phyloP scores from a whole-genome alignment of 2,113 vertebrate genomes.

The Campylomormyrus numenius region DNA sequence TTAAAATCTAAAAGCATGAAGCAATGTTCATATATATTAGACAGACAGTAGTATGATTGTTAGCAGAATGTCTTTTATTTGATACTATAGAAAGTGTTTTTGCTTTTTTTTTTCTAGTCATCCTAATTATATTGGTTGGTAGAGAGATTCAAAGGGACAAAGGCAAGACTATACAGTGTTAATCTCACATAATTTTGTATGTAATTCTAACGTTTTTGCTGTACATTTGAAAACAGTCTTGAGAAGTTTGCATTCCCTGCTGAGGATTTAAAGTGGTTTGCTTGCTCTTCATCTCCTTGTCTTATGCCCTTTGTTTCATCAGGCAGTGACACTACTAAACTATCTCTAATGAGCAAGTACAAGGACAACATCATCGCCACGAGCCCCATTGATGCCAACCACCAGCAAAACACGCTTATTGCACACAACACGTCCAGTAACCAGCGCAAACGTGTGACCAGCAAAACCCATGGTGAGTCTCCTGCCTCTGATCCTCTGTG shows the following conservation, averaged over 20 bases:
- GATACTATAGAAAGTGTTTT: background rate
- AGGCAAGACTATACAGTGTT: background rate
- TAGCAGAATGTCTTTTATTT: background rate
- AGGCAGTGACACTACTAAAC: slow-evolving; percentile 90
- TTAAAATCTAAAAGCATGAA: background rate
- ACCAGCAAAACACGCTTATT: slow-evolving; percentile 89
- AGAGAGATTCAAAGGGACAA: background rate
- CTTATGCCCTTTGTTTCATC: slow-evolving; percentile 39
- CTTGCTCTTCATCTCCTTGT: slow-evolving; percentile 16
- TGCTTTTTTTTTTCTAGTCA: background rate
- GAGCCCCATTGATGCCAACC: slow-evolving; percentile 87
- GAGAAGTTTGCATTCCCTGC: background rate
- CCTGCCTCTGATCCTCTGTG: background rate
- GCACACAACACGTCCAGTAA: slow-evolving; percentile 87
- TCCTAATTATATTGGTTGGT: background rate
- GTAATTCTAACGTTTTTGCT: background rate
- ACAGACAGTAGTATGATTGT: background rate
- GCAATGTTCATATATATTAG: background rate
- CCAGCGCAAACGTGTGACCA: slow-evolving; percentile 91
- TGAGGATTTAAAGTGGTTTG: background rate
- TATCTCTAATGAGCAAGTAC: slow-evolving; percentile 98
- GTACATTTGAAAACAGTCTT: background rate
- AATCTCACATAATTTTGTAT: background rate
- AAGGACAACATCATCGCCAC: slow-evolving; percentile 98
- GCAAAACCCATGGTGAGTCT: slow-evolving; percentile 81